These are phyloP conservation scores for Eleutherodactylus coqui DNA, from an alignment of 2,797 vertebrate genomes.

Conservation along the genomic window DNA sequence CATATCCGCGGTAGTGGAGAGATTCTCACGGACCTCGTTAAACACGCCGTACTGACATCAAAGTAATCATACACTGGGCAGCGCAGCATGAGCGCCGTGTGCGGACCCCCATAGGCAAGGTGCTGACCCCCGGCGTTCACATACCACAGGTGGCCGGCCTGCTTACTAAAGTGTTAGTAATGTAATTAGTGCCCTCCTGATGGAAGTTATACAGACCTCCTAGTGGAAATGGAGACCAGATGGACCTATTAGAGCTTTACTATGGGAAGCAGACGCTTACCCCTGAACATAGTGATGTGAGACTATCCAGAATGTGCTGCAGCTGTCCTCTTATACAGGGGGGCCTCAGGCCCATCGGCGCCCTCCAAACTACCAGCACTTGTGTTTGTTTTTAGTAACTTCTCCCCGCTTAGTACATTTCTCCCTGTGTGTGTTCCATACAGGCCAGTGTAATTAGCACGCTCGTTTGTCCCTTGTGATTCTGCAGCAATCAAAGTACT, in stretches of 20 bases:
- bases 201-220: background rate
- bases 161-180: background rate
- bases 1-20: too few relatives aligned
- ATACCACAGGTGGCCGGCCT: background rate
- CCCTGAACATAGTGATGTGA: background rate
- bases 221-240: background rate
- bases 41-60: too few relatives aligned
- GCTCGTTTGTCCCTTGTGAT: conserved; percentile 57
- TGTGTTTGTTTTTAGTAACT: conserved; percentile 26
- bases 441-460: conserved; percentile 46
- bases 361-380: background rate
- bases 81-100: too few relatives aligned
- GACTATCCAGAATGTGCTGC: background rate
- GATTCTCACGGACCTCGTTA: too few relatives aligned
- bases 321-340: background rate
- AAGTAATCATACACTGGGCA: too few relatives aligned
- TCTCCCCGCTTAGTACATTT: conserved; percentile 28
- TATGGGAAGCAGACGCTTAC: background rate
- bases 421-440: conserved; percentile 47
- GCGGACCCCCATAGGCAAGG: too few relatives aligned
- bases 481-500: conserved; percentile 60
- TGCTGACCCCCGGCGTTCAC: background rate
- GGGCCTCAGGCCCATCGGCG: background rate
- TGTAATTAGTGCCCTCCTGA: background rate
- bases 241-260: background rate